Evolutionary conservation across 1,140 invertebrate species (phyloP), one percentile per base, ranked within the genome.

Genomic region (Phthorimaea operculella): DNA sequence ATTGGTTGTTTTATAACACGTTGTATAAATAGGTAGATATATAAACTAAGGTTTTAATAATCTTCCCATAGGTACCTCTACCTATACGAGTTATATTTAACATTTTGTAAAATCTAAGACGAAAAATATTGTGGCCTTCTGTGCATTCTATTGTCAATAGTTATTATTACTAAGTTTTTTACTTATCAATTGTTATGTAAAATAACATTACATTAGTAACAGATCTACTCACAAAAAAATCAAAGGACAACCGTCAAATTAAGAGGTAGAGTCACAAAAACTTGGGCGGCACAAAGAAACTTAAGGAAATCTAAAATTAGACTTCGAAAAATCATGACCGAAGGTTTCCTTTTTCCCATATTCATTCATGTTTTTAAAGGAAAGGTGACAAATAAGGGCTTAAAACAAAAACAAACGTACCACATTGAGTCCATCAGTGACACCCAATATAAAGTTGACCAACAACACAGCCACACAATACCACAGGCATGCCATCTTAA

Each of bases 401-500:
- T 49, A 45, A 48, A 55, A 33, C 53, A 48, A 49, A 52, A 55
- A 51, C 21, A 34, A 2, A 63, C 70, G 14, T 64, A 77, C 74
- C 72, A 68, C 56, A 44, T 64, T 65, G 7, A 70, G 67, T 45
- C 67, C 68, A 64, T 72, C 58, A 9, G 60, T 61, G 18, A 62
- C 55, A 61, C 57, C 67, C 33, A 70, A 59, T 48, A 67, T 62
- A 45, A 73, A 66, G 57, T 61, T 68, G 49, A 67, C 59, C 16
- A 74, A 73, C 58, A 78, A 56, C 44, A 73, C 52, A 55, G 42
- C 62, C 34, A 64, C 66, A 64, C 55, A 66, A 54, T 57, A 61
- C 54, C 55, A 64, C 51, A 60, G 16, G 55, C 55, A 54, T 52
- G 60, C 51, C 70, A 73, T 70, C 60, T n/a, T 69, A 16, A 9